Evolutionary conservation across 2,113 vertebrate species (phyloP).

Genomic region (Penelope pileata): DNA sequence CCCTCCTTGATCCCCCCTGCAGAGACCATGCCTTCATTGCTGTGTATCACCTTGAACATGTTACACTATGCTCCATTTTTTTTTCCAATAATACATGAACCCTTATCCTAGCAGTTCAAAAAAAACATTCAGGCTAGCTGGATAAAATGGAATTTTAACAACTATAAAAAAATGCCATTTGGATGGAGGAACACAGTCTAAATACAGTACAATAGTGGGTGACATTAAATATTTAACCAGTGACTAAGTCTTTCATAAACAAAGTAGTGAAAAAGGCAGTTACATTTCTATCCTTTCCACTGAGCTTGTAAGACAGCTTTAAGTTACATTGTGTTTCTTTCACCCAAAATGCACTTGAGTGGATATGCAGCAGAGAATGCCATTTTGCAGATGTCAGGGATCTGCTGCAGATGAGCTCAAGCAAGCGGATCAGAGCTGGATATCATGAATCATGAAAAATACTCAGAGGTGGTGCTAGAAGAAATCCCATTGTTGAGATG

Average conservation of each 20-base stretch:
- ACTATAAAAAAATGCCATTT: neutral
- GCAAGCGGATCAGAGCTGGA: neutral
- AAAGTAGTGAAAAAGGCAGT: neutral
- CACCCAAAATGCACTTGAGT: rapidly evolving
- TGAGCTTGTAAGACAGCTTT: neutral
- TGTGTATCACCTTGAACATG: neutral
- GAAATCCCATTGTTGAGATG: neutral
- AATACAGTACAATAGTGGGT: neutral
- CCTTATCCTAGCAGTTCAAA: neutral
- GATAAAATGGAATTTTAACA: neutral
- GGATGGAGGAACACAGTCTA: neutral
- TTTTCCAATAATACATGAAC: neutral
- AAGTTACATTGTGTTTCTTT: neutral
- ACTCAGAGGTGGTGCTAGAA: neutral
- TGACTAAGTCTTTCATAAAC: neutral
- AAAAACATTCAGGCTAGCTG: neutral
- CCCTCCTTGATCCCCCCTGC: rapidly evolving
- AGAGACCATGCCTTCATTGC: neutral
- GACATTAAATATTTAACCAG: neutral
- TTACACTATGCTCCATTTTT: neutral
- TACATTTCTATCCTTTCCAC: neutral
- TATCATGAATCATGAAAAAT: neutral
- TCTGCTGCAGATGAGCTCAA: neutral
- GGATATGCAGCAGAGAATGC: neutral
- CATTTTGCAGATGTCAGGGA: neutral